Percentiles rank a stretch among this genome's conserved stretches.
These are phyloP conservation scores for Megastigmus dorsalis DNA, from an alignment of 2,888 invertebrate species.

Conservation along the genomic window DNA sequence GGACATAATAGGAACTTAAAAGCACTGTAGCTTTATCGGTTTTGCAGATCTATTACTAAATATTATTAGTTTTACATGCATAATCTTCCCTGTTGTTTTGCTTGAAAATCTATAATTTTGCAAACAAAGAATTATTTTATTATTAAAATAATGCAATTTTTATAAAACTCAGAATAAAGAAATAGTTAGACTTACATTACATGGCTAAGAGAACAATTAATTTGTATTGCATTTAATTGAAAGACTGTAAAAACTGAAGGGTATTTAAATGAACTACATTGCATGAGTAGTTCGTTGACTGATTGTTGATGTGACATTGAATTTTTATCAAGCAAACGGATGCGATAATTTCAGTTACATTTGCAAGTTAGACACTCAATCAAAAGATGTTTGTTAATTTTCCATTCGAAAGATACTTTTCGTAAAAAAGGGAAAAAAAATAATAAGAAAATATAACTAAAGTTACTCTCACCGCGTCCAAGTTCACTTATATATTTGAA, in stretches of 20 bases:
- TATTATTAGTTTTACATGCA: too few relatives aligned
- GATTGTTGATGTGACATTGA: slow-evolving; percentile 40
- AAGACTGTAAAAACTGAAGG: slow-evolving; percentile 49
- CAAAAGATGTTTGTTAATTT: slow-evolving; percentile 44
- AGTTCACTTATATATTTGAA: slow-evolving; percentile 53
- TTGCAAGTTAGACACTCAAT: slow-evolving; percentile 33
- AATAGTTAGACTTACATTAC: slow-evolving; percentile 4
- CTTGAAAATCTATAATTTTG: too few relatives aligned
- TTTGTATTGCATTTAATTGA: slow-evolving; percentile 45
- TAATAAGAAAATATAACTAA: slow-evolving; percentile 45
- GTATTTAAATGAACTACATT: slow-evolving; percentile 30
- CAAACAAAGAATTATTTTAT: slow-evolving; percentile 3
- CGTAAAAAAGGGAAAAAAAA: slow-evolving; percentile 15
- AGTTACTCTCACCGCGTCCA: slow-evolving; percentile 53
- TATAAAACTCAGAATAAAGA: neutral
- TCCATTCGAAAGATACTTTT: slow-evolving; percentile 37
- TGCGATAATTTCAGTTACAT: slow-evolving; percentile 37
- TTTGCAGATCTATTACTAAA: too few relatives aligned
- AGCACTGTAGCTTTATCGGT: too few relatives aligned
- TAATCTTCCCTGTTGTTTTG: too few relatives aligned
- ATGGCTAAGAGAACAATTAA: slow-evolving; percentile 24
- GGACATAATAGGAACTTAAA: too few relatives aligned
- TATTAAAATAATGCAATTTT: slow-evolving; percentile 13
- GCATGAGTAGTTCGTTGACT: slow-evolving; percentile 27
- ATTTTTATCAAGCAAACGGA: slow-evolving; percentile 40